A percentile compares a stretch with the other conserved stretches of the same genome.
Conservation (phyloP, 2,888 invertebrate species). For the Drosophila hamatofila region DNA sequence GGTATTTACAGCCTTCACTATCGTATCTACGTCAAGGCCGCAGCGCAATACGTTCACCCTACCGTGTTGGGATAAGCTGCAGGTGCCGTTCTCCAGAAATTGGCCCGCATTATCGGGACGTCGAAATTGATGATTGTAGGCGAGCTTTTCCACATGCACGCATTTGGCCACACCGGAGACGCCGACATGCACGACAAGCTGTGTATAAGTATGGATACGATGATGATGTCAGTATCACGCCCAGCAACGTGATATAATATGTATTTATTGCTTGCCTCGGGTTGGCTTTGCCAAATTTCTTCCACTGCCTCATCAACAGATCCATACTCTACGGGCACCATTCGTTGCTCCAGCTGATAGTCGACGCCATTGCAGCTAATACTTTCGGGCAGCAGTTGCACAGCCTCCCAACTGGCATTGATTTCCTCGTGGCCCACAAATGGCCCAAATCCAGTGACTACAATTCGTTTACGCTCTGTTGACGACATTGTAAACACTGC, state of each 20-base stretch:
- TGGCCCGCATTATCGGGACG: constrained; percentile 82
- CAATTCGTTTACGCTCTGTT: constrained; percentile 72
- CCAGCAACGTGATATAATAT: not conserved
- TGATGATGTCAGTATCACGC: constrained; percentile 56
- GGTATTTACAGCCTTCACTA: constrained; percentile 82
- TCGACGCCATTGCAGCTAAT: constrained; percentile 80
- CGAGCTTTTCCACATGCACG: constrained; percentile 83
- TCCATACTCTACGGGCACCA: constrained; percentile 89
- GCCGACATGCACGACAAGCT: constrained; percentile 85
- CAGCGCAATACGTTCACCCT: constrained; percentile 72
- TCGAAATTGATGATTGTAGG: constrained; percentile 83
- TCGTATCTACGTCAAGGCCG: constrained; percentile 84
- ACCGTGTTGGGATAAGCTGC: constrained; percentile 55
- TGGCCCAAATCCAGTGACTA: constrained; percentile 92
- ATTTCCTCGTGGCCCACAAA: constrained; percentile 88
- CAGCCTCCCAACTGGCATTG: constrained; percentile 93
- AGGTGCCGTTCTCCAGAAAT: constrained; percentile 67
- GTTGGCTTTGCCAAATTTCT: constrained; percentile 88
- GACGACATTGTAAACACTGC: constrained; percentile 59
- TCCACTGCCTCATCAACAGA: constrained; percentile 87
- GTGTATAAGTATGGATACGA: constrained; percentile 16
- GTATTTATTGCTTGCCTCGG: constrained; percentile 86
- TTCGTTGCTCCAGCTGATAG: constrained; percentile 86
- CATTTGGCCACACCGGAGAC: constrained; percentile 82
- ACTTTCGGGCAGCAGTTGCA: constrained; percentile 86